Conservation (phyloP, 2,888 invertebrate species). For the Pelosia muscerda region DNA sequence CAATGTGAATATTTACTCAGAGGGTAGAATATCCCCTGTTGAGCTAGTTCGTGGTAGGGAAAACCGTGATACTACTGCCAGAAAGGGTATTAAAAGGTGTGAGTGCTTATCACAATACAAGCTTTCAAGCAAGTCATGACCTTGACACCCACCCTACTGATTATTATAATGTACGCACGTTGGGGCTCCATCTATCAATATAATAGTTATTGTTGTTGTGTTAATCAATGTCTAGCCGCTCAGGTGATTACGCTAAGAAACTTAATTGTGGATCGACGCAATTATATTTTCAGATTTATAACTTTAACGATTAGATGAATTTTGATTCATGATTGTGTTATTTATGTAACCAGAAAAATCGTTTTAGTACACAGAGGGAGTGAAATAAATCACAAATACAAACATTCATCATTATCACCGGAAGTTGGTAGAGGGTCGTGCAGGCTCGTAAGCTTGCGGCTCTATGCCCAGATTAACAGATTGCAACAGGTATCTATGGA, state of each 20-base stretch:
- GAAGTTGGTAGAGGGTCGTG: conserved; percentile 15
- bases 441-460: conserved; percentile 13
- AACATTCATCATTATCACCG: conserved; percentile 14
- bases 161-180: not conserved
- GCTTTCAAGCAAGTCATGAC: not conserved
- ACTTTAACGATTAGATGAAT: not conserved
- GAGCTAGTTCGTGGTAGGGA: not conserved
- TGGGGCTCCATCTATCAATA: conserved; percentile 9
- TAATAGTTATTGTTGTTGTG: not conserved
- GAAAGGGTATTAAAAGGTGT: not conserved
- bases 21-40: not conserved
- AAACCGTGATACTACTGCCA: not conserved
- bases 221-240: conserved; percentile 10
- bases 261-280: conserved; percentile 16
- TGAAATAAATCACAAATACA: conserved; percentile 17
- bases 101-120: conserved; percentile 2
- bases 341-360: not conserved
- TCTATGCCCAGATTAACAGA: conserved; percentile 23
- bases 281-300: not conserved
- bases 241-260: not conserved
- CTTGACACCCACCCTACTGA: not conserved
- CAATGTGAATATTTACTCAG: not conserved
- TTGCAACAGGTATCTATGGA: conserved; percentile 39
- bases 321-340: not conserved
- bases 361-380: not conserved